Evolutionary conservation across 2,113 vertebrate genomes (phyloP).

Genomic region (Sapajus apella): DNA sequence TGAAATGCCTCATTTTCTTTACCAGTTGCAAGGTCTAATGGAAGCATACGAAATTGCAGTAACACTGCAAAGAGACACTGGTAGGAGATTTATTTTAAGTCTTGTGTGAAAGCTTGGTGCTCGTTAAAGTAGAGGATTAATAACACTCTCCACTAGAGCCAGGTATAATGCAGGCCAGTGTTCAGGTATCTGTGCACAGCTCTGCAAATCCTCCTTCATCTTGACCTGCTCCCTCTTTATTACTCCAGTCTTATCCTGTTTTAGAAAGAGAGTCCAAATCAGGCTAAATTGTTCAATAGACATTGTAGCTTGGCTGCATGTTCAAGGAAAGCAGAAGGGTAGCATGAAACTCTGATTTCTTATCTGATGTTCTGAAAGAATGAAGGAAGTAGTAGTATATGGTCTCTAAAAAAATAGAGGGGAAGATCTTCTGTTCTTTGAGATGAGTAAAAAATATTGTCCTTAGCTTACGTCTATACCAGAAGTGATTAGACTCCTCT

Average conservation of each 20-base stretch:
- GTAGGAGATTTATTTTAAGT: conserved; percentile 67
- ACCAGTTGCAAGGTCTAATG: conserved; percentile 29
- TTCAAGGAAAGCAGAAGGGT: neutral
- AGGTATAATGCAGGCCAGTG: neutral
- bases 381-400: neutral
- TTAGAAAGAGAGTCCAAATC: conserved; percentile 2
- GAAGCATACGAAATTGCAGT: conserved; percentile 41
- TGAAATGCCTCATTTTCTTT: conserved; percentile 61
- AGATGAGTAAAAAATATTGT: neutral
- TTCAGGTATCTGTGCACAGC: conserved; percentile 32
- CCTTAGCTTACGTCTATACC: neutral
- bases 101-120: conserved; percentile 39
- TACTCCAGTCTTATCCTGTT: neutral
- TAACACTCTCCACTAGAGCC: conserved; percentile 57
- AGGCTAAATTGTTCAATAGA: neutral
- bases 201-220: conserved; percentile 36
- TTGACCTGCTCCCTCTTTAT: neutral
- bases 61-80: conserved; percentile 16
- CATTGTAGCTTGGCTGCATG: neutral
- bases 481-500: neutral
- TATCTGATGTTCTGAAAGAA: neutral
- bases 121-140: conserved; percentile 75
- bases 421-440: neutral
- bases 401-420: neutral
- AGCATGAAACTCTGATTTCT: neutral